Evolutionary conservation across 2,797 vertebrate genomes (phyloP), one percentile per base, ranked within the genome.

Genomic region (Lacerta viridis): DNA sequence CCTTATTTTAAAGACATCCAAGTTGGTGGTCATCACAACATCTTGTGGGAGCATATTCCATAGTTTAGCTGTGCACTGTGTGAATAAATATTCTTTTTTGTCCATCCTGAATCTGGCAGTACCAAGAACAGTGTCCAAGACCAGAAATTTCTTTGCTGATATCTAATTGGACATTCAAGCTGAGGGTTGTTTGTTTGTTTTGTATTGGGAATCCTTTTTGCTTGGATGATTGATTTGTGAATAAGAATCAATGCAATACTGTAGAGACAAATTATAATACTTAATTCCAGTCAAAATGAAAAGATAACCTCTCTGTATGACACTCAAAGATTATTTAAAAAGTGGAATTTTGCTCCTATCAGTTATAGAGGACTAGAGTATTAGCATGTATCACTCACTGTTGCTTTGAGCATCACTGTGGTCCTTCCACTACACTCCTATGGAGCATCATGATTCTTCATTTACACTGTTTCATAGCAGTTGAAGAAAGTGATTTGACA

Each of bases 401-500:
- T n/a, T n/a, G 7, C 11, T 68, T 75, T 59, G 33, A 74, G 15
- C 15, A 72, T 82, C 43, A 18, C 90, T 87, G 87, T 77, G 59
- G 72, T 2, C 33, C 71, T 13, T 78, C 46, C 71, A 27, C 41
- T 68, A 36, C 84, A 77, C 43, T 83, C 87, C 91, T 85, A 89
- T 92, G 94, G 92, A 93, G 93, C 83, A 93, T 68, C 43, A 0
- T 90, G 93, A 76, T 92, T 17, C 17, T 93, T 92, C 94, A 92
- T 96, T 97, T 91, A 93, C 96, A 92, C 93, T 89, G 71, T 82
- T 92, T 93, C 92, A 86, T 83, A 55, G 18, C 88, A 92, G 88
- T 84, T 94, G 93, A 95, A 93, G 93, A 96, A 96, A 93, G 94
- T 91, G 93, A 93, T 88, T 93, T 95, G 88, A 84, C 86, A 78